phyloP scores from a whole-genome alignment of 2,797 vertebrate species.

The Ambastaia sidthimunki region DNA sequence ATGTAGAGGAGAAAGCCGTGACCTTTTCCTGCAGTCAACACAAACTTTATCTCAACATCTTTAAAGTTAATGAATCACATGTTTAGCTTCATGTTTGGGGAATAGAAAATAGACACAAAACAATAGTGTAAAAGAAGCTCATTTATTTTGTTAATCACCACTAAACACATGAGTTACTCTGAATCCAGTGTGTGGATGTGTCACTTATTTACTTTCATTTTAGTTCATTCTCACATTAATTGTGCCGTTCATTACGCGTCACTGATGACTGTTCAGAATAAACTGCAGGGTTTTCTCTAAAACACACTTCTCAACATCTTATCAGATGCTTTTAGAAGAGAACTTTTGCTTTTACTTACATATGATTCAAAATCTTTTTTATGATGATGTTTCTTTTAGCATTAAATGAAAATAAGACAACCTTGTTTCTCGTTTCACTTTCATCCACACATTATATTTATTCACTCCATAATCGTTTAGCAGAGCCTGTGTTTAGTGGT shows the following conservation, averaged over 20 bases:
- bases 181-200: constrained; percentile 50
- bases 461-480: constrained; percentile 19
- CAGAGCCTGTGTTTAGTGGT: constrained; percentile 29
- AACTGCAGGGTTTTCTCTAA: constrained; percentile 38
- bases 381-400: too few relatives aligned
- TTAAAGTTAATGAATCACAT: constrained; percentile 48
- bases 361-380: not conserved
- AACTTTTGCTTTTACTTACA: constrained; percentile 33
- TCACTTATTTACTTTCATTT: constrained; percentile 63
- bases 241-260: constrained; percentile 47
- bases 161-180: constrained; percentile 55
- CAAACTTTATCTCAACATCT: constrained; percentile 53
- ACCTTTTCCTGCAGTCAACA: constrained; percentile 56
- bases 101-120: constrained; percentile 33
- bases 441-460: constrained; percentile 24
- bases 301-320: constrained; percentile 42
- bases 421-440: not conserved
- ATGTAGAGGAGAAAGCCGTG: constrained; percentile 43
- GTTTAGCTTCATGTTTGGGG: constrained; percentile 42
- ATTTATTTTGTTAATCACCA: constrained; percentile 52
- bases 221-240: constrained; percentile 63
- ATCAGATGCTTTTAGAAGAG: constrained; percentile 31
- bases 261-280: constrained; percentile 52
- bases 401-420: not conserved
- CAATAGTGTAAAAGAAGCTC: constrained; percentile 16